These are phyloP conservation scores for Drosophila bocqueti DNA, from an alignment of 1,140 invertebrate species.

Conservation along the genomic window DNA sequence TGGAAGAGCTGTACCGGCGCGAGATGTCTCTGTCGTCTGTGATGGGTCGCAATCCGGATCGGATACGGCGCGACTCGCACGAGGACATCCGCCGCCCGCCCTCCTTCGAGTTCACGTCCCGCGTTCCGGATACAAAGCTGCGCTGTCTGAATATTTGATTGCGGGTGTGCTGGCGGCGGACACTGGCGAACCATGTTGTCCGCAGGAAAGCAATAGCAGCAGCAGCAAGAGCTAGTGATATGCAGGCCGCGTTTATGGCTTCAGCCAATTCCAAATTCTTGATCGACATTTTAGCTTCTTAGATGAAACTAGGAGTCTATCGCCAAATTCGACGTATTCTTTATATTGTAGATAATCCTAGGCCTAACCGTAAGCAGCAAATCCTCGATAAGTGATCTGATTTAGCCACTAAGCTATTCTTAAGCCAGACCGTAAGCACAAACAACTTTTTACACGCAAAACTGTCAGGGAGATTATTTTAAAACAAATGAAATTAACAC, in stretches of 20 bases:
- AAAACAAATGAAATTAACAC: conserved; percentile 35
- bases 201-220: background rate
- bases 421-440: conserved; percentile 40
- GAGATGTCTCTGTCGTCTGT: conserved; percentile 72
- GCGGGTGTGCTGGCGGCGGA: conserved; percentile 15
- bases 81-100: conserved; percentile 85
- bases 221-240: conserved; percentile 42
- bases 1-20: conserved; percentile 73
- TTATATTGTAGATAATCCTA: conserved; percentile 62
- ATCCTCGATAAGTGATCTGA: conserved; percentile 76
- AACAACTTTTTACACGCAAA: conserved; percentile 42
- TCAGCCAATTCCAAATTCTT: conserved; percentile 55
- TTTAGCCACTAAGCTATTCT: conserved; percentile 51
- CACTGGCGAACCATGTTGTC: background rate
- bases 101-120: conserved; percentile 89
- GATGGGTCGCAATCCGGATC: conserved; percentile 74
- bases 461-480: conserved; percentile 38
- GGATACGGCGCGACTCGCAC: conserved; percentile 81
- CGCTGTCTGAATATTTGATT: conserved; percentile 91
- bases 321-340: conserved; percentile 69
- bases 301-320: conserved; percentile 61
- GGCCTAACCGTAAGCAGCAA: conserved; percentile 49
- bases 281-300: conserved; percentile 44
- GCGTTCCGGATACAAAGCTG: conserved; percentile 89
- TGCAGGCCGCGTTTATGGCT: conserved; percentile 45